Percentiles rank a stretch among this genome's conserved stretches.
These are phyloP conservation scores for Euleptes europaea DNA, from an alignment of 2,113 vertebrate species.

Conservation along the genomic window DNA sequence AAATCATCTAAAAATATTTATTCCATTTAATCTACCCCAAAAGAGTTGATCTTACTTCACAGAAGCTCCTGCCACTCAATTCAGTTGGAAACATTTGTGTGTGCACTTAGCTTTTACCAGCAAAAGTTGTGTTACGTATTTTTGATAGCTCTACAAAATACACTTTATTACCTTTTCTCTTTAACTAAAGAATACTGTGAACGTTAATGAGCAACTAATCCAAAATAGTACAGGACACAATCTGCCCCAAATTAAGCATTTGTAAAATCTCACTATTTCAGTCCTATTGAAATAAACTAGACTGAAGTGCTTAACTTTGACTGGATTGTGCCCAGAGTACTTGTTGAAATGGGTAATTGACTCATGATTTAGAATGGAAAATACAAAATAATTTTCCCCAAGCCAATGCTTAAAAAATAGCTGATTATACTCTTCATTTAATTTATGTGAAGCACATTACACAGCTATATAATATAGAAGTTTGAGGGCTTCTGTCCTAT, in stretches of 20 bases:
- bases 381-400: not conserved
- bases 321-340: not conserved
- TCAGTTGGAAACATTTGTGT: not conserved
- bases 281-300: not conserved
- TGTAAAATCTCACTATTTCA: not conserved
- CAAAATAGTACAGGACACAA: not conserved
- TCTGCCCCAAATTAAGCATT: not conserved
- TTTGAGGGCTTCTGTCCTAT: conserved; percentile 34
- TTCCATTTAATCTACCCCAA: conserved; percentile 20
- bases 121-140: not conserved
- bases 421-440: conserved; percentile 36
- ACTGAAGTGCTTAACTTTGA: not conserved
- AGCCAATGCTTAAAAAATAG: conserved; percentile 68
- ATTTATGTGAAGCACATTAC: not conserved
- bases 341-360: not conserved
- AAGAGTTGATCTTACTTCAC: not conserved
- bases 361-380: conserved; percentile 10
- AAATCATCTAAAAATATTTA: conserved; percentile 15
- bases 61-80: not conserved
- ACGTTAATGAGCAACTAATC: not conserved
- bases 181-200: not conserved
- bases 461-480: conserved; percentile 33
- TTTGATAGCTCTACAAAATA: conserved; percentile 5
- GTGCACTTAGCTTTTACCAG: not conserved
- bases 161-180: conserved; percentile 10